Conservation (phyloP, 2,888 invertebrate genomes). For the Artemia sp. region DNA sequence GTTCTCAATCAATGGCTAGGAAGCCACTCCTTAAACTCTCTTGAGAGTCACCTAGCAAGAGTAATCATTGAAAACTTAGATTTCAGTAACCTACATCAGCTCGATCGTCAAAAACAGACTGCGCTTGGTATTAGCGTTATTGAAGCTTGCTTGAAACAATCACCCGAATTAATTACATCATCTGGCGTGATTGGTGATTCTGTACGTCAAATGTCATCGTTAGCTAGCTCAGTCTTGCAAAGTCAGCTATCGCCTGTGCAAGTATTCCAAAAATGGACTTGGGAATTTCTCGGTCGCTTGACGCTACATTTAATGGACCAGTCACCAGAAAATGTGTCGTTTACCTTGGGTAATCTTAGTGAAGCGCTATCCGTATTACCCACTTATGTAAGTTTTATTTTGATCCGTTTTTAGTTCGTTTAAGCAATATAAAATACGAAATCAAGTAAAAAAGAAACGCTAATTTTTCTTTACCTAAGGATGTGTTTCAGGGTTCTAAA, state of each 20-base stretch:
- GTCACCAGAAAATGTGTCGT: background rate
- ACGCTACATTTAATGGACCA: constrained; percentile 3
- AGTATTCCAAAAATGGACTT: constrained; percentile 9
- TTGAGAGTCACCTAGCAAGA: constrained; percentile 8
- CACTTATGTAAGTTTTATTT: too few relatives aligned
- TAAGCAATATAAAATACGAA: too few relatives aligned
- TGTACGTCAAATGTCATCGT: constrained; percentile 9
- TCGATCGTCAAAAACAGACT: background rate
- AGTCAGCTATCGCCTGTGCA: background rate
- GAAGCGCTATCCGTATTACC: background rate
- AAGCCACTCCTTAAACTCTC: background rate
- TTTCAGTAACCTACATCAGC: background rate
- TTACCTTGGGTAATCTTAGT: background rate
- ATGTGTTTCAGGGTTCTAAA: too few relatives aligned
- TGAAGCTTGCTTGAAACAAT: constrained; percentile 7
- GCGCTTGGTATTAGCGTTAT: background rate
- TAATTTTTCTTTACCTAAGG: too few relatives aligned
- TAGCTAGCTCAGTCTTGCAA: background rate
- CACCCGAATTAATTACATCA: background rate
- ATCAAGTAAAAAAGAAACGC: too few relatives aligned
- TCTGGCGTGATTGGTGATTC: background rate
- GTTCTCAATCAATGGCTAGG: background rate
- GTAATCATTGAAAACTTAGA: background rate
- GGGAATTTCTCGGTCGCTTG: constrained; percentile 9
- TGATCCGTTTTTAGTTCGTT: too few relatives aligned